Base-by-base conservation (phyloP, 2,888 invertebrate species). In the Tetragonisca angustula region DNA sequence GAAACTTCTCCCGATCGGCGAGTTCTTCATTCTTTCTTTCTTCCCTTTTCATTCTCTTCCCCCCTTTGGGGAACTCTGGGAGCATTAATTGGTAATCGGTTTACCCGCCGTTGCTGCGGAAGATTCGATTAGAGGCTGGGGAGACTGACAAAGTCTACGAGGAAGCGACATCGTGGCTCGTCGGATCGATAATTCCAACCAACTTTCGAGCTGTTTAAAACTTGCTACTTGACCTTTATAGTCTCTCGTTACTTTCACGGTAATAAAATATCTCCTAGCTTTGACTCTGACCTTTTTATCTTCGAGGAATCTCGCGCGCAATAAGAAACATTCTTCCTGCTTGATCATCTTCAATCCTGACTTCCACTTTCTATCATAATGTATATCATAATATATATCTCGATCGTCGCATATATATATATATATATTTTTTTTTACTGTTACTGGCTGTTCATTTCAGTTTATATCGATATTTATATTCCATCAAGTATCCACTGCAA, bases 101-200 rank as follows among this genome's bases (percentile, higher is more conserved):
- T 73, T 64, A 64, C 52, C 52, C 36, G 52, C 21, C 9, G 36
- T n/a, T 49, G 72, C n/a, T 15, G 15, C 49, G 59, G 52, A 64
- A 54, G 32, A 52, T 52, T 52, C 52, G 64, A 64, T 64, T 24
- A 52, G 21, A 62, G 62, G 19, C 27, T 52, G 52, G n/a, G 21
- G 19, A 13, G 62, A n/a, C n/a, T 24, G 71, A 32, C 43, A 43
- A 75, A 75, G 59, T 59, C n/a, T 27, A 6, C 19, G 15, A 52
- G n/a, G 21, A 56, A 56, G 43, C 43, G 65, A 56, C 24, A n/a
- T 52, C 21, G 43, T 43, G 17, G 13, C 21, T 32, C 59, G n/a
- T 50, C 43, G 59, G 59, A 76, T 59, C 59, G 75, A 76, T 76
- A 59, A 59, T 19, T 43, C 43, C 67, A 27, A 49, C 27, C 56